phyloP scores from a whole-genome alignment of 2,113 vertebrate genomes.

The Rostratula benghalensis region DNA sequence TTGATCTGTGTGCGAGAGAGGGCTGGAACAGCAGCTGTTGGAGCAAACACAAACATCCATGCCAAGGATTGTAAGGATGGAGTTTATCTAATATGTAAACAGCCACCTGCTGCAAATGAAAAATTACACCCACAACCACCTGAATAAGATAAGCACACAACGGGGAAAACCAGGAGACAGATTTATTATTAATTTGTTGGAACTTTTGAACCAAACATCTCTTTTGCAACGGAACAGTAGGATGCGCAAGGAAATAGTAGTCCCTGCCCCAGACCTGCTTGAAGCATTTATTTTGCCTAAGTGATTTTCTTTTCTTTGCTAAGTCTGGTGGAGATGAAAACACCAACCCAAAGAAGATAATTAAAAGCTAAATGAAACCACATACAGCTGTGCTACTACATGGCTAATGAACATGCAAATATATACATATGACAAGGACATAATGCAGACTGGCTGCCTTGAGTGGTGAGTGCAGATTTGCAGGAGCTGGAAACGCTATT shows the following conservation, averaged over 20 bases:
- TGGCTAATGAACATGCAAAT: slow-evolving; percentile 65
- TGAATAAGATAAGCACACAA: slow-evolving; percentile 66
- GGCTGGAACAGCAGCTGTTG: slow-evolving; percentile 54
- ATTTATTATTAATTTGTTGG: slow-evolving; percentile 61
- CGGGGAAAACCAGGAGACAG: slow-evolving; percentile 23
- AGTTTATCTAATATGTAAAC: slow-evolving; percentile 71
- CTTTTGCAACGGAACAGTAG: slow-evolving; percentile 41
- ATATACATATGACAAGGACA: slow-evolving; percentile 61
- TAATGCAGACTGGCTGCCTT: slow-evolving; percentile 57
- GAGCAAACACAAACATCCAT: slow-evolving; percentile 64
- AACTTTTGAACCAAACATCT: slow-evolving; percentile 63
- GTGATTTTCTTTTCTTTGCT: slow-evolving; percentile 38
- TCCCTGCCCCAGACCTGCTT: not conserved
- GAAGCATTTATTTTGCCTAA: slow-evolving; percentile 23
- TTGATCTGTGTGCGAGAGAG: slow-evolving; percentile 32
- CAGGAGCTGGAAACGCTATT: slow-evolving; percentile 57
- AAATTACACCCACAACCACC: slow-evolving; percentile 72
- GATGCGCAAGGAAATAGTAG: slow-evolving; percentile 9
- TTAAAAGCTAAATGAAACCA: slow-evolving; percentile 67
- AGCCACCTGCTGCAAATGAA: slow-evolving; percentile 68
- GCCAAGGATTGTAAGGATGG: slow-evolving; percentile 52
- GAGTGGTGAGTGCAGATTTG: slow-evolving; percentile 23
- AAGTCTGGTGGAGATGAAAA: slow-evolving; percentile 57
- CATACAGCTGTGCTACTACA: slow-evolving; percentile 65
- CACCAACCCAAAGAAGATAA: slow-evolving; percentile 57